Conservation (phyloP, 2,113 vertebrate genomes). For the Anolis carolinensis region DNA sequence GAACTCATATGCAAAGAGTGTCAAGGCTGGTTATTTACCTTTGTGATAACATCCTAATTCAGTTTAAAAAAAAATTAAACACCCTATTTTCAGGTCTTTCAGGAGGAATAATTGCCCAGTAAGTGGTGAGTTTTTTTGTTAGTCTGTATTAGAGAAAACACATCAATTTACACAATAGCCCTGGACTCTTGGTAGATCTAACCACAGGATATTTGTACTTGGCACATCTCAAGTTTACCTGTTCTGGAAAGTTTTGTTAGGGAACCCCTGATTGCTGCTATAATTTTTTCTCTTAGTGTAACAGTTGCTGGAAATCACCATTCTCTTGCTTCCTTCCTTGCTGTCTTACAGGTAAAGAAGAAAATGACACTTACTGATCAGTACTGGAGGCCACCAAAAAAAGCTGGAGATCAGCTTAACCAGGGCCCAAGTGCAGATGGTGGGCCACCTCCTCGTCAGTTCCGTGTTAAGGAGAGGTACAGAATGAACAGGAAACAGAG, state of each 20-base stretch:
- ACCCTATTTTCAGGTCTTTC: no score
- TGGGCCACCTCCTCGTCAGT: fast-evolving
- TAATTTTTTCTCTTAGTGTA: not conserved
- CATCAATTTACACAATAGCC: no score
- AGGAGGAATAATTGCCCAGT: no score
- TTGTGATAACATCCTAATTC: no score
- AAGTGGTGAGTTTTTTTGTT: no score
- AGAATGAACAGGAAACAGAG: not conserved
- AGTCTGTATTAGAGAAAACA: no score
- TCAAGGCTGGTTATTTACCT: no score
- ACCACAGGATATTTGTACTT: not conserved
- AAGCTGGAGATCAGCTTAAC: not conserved
- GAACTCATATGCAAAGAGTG: no score
- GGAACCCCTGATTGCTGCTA: not conserved
- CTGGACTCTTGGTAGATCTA: no score
- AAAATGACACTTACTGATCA: slow-evolving; percentile 50
- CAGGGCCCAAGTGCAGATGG: slow-evolving; percentile 16
- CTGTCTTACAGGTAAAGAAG: slow-evolving; percentile 20
- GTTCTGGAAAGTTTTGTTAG: not conserved
- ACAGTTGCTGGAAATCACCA: not conserved
- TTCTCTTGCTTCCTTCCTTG: not conserved
- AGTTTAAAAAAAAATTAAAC: not conserved
- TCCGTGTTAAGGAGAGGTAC: slow-evolving; percentile 36
- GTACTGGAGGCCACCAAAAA: slow-evolving; percentile 31
- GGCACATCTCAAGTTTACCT: not conserved